These are phyloP conservation scores for Paedocypris sp. DNA, from an alignment of 2,113 vertebrate genomes.

Conservation along the genomic window DNA sequence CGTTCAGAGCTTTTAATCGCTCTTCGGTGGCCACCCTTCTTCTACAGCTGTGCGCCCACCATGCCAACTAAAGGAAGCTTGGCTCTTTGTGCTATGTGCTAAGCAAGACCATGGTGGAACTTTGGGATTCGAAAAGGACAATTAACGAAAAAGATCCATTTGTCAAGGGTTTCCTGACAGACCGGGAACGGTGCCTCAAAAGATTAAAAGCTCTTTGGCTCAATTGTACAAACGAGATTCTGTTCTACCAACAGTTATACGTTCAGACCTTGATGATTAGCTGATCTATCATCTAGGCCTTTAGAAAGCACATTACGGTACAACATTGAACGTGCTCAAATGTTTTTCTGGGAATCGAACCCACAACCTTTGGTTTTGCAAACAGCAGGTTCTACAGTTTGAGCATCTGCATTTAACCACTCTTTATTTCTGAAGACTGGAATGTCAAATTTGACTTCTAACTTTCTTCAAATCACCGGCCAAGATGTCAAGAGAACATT, in stretches of 20 bases:
- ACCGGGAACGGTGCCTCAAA: neutral
- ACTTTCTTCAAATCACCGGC: too few species aligned
- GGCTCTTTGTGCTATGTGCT: constrained; percentile 4
- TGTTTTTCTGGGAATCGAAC: too few species aligned
- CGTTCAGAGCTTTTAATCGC: constrained; percentile 33
- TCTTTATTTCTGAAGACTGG: too few species aligned
- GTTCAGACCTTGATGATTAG: neutral
- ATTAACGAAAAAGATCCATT: constrained; percentile 17
- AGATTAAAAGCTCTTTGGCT: neutral
- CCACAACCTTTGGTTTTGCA: too few species aligned
- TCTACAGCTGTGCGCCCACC: constrained; percentile 31
- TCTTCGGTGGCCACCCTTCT: constrained; percentile 32
- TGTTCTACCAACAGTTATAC: neutral
- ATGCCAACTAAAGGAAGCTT: constrained; percentile 16
- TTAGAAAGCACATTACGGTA: too few species aligned
- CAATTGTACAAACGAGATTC: neutral
- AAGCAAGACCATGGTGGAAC: neutral
- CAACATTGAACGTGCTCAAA: too few species aligned
- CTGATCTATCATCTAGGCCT: neutral
- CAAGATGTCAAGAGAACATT: too few species aligned
- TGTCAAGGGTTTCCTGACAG: neutral
- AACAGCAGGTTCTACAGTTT: too few species aligned
- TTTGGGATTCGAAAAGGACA: neutral
- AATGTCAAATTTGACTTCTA: too few species aligned
- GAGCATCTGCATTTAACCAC: too few species aligned